Base-by-base conservation (phyloP, 2,113 vertebrate genomes). In the Seriola dumerili region DNA sequence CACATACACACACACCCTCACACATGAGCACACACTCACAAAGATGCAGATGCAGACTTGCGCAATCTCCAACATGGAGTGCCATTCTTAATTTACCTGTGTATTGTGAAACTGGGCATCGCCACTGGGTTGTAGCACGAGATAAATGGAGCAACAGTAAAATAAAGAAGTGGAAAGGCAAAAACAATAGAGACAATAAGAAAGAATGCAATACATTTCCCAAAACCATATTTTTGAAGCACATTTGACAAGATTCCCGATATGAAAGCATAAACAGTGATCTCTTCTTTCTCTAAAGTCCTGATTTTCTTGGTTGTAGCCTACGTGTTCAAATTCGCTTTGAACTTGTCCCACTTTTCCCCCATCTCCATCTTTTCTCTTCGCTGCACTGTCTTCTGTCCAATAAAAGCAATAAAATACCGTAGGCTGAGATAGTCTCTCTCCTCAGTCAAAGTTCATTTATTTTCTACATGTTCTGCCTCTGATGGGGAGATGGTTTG, bases 31-130 rank as follows among this genome's bases (percentile, higher is more conserved):
- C 44, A 40, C 74, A 52, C 68, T 54, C 40, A 61, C 61, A 81
- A 16, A 76, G 46, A 83, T 81, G 75, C 64, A 88, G 69, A 86
- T 86, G 70, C 81, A 61, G 73, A 80, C 89, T 85, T 89, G 89
- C 90, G 90, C 91, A 94, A 92, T 87, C 78, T 84, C 50, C 52
- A 85, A 89, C 77, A 90, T 55, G 68, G 48, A 85, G 78, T 89
- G 88, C 86, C 88, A 92, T 90, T 89, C 83, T 85, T 87, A 76
- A 81, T 89, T 84, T 79, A 87, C 79, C 78, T 88, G 78, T 17
- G 25, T 65, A n/a, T 82, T 86, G 84, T 55, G 70, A 89, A 87
- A 89, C 63, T 55, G 58, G 75, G 72, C 76, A 89, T 75, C 76
- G 76, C 55, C 42, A 19, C 32, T 13, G n/a, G 55, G 71, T 8